phyloP scores from a whole-genome alignment of 2,888 invertebrate genomes.

The Drosophila percnosoma region DNA sequence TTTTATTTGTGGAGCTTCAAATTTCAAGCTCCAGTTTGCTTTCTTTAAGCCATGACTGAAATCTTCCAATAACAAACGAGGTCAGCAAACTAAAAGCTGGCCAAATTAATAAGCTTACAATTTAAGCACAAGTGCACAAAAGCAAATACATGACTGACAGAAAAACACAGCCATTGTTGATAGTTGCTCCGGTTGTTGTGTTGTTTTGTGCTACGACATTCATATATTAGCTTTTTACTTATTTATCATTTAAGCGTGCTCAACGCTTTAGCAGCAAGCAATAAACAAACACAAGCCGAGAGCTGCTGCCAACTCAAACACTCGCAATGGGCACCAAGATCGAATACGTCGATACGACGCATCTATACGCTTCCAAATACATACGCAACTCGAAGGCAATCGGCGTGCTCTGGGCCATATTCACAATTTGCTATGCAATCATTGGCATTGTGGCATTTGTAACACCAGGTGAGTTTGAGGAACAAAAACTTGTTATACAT shows the following conservation, averaged over 20 bases:
- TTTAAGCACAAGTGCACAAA: constrained; percentile 33
- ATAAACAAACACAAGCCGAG: constrained; percentile 28
- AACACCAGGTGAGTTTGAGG: constrained; percentile 88
- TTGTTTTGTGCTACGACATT: constrained; percentile 19
- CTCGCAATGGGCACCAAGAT: constrained; percentile 93
- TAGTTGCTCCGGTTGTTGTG: constrained; percentile 14
- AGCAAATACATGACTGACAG: constrained; percentile 56
- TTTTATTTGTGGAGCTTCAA: constrained; percentile 3
- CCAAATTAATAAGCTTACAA: constrained; percentile 69
- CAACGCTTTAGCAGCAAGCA: constrained; percentile 50
- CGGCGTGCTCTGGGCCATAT: constrained; percentile 98
- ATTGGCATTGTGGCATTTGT: constrained; percentile 97
- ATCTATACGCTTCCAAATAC: constrained; percentile 95
- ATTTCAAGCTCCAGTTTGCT: constrained; percentile 53
- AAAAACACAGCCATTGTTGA: constrained; percentile 38
- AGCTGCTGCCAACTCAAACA: constrained; percentile 8
- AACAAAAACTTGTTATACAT: neutral
- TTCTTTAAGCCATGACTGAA: constrained; percentile 17
- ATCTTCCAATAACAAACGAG: constrained; percentile 50
- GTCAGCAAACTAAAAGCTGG: constrained; percentile 72
- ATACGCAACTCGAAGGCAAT: constrained; percentile 97
- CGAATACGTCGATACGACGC: constrained; percentile 95
- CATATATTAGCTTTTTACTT: constrained; percentile 40
- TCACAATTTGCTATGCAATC: constrained; percentile 98
- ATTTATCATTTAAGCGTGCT: constrained; percentile 46